Base-by-base conservation (phyloP, 2,888 invertebrate genomes). In the Parasteatoda lunata region DNA sequence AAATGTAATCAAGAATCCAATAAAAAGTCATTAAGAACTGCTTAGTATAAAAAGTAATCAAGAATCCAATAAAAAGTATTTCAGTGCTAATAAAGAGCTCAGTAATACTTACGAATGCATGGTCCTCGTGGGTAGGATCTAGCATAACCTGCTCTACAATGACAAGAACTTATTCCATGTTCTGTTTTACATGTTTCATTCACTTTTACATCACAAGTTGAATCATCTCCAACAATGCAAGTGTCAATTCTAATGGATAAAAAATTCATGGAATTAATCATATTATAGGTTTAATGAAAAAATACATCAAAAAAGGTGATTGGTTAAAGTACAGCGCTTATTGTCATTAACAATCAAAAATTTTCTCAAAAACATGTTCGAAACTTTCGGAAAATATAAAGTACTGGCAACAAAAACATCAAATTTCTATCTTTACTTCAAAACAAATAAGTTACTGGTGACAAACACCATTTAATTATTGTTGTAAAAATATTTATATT, bases 221-320 rank as follows among this genome's bases (percentile, higher is more conserved):
- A 95, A 90, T 97, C 96, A 90, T 97, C 97, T 0, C 97, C 97
- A 0, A 97, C 97, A 47, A 97, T 97, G 90, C 97, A 97, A 0
- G 97, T 97, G 91, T 97, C 97, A 88, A 97, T 97, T 90, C 97
- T 91, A 91, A 89, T 90, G 9, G 89, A 30, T 30, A 30, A 30
- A 30, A 30, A 30, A 30, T 30, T 30, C 0, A 30, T 30, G 30
- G 30, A 30, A 1, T 30, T 30, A 30, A 30, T 30, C 30, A 30
- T 30, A 30, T 30, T 2, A 30, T 30, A 2, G 30, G 30, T 30
- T 30, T 30, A 30, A 30, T 30, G 30, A 2, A 30, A 30, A 30
- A 30, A 30, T 30, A 30, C 30, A 2, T 30, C 0, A 30, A 30
- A 30, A 30, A 30, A n/a, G n/a, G n/a, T n/a, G n/a, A n/a, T n/a